Conservation (phyloP, 2,888 invertebrate species). For the Hipparchia semele region DNA sequence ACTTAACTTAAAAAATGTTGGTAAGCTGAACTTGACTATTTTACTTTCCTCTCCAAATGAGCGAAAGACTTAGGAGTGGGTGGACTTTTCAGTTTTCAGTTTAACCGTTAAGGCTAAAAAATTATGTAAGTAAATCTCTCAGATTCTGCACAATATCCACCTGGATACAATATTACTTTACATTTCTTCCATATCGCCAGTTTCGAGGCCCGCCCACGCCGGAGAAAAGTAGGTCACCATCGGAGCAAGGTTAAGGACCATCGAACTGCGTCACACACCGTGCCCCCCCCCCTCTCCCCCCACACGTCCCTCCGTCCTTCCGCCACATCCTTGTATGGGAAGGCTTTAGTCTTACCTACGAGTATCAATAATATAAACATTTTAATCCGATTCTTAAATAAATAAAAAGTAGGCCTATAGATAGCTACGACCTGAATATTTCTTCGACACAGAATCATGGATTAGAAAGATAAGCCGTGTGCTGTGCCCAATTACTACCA, state of each 20-base stretch:
- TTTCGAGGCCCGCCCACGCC: conserved; percentile 36
- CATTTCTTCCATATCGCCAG: neutral
- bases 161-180: neutral
- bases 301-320: neutral
- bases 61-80: no score
- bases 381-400: no score
- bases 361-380: neutral
- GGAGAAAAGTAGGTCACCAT: conserved; percentile 45
- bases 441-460: neutral
- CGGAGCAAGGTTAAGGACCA: conserved; percentile 49
- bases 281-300: conserved; percentile 5
- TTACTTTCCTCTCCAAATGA: no score
- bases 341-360: neutral
- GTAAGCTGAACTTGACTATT: no score
- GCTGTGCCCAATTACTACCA: neutral
- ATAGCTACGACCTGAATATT: neutral
- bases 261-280: conserved; percentile 31
- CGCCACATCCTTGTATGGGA: neutral
- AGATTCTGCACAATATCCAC: no score
- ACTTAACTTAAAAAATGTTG: no score
- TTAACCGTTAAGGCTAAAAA: no score
- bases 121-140: no score
- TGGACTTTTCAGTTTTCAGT: no score
- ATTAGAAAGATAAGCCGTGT: neutral
- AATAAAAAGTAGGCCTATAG: no score